Evolutionary conservation across 23 tunicate genomes (phyloP).

Genomic region (Trididemnum nubilum): DNA sequence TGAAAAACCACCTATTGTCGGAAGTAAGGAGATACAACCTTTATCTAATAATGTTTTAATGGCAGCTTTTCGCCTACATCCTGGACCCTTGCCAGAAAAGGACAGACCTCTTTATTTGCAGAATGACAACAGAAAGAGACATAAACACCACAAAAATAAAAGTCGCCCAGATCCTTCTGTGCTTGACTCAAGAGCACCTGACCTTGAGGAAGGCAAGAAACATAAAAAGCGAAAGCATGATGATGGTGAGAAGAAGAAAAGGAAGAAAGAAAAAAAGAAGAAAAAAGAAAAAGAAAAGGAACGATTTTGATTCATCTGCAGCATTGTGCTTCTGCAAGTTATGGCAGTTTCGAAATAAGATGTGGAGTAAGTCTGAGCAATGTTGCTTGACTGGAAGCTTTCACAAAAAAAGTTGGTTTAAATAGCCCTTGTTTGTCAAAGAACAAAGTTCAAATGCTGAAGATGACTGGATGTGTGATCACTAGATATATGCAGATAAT

Average conservation of each 20-base stretch:
- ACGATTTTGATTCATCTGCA: slow-evolving; percentile 6
- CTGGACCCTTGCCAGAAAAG: slow-evolving; percentile 84
- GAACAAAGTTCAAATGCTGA: too few relatives aligned
- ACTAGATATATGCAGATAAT: too few relatives aligned
- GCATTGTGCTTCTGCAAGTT: neutral
- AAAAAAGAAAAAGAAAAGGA: slow-evolving; percentile 67
- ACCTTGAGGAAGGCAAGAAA: slow-evolving; percentile 62
- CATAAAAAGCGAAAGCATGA: slow-evolving; percentile 83
- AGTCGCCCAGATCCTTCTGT: slow-evolving; percentile 57
- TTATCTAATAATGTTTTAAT: slow-evolving; percentile 44
- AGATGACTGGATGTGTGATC: too few relatives aligned
- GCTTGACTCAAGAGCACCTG: slow-evolving; percentile 41
- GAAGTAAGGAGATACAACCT: slow-evolving; percentile 71
- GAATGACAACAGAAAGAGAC: slow-evolving; percentile 39
- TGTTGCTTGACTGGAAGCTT: too few relatives aligned
- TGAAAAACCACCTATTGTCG: slow-evolving; percentile 83
- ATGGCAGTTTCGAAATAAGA: neutral
- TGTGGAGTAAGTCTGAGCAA: too few relatives aligned
- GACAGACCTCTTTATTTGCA: slow-evolving; percentile 65
- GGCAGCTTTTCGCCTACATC: slow-evolving; percentile 79
- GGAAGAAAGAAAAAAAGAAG: slow-evolving; percentile 73
- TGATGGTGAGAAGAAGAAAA: slow-evolving; percentile 69
- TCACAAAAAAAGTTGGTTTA: too few relatives aligned
- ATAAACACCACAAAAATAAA: slow-evolving; percentile 68
- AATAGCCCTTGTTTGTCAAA: too few relatives aligned